Evolutionary conservation across 2,113 vertebrate genomes (phyloP).

Genomic region (Festucalex cinctus): DNA sequence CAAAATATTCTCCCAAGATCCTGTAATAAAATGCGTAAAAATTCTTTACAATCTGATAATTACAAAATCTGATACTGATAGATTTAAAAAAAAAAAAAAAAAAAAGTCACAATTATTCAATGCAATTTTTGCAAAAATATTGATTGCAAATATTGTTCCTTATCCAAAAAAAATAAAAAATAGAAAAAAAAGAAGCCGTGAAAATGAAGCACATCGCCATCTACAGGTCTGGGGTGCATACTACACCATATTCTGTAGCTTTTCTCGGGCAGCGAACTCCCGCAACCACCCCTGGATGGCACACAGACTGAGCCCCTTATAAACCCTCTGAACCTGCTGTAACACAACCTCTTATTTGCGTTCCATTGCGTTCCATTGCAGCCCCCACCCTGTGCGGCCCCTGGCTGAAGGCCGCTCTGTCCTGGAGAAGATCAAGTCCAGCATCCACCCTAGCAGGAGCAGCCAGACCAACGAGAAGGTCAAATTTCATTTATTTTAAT

Average conservation of each 20-base stretch:
- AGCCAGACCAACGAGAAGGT: conserved; percentile 78
- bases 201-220: background rate
- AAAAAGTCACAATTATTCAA: no score
- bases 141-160: no score
- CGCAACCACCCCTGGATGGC: conserved; percentile 25
- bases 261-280: background rate
- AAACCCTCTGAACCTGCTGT: background rate
- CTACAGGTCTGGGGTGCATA: conserved; percentile 1
- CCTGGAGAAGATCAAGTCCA: conserved; percentile 83
- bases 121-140: no score
- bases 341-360: background rate
- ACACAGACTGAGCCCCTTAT: background rate
- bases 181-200: no score
- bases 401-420: conserved; percentile 78
- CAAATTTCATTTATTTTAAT: no score
- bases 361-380: conserved; percentile 39
- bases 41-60: no score
- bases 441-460: conserved; percentile 73
- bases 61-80: no score
- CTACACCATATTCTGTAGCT: no score
- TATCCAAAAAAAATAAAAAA: no score
- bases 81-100: no score
- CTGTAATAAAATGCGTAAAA: no score
- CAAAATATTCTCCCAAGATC: no score
- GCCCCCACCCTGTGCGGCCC: conserved; percentile 90